Conservation (phyloP, 2,888 invertebrate genomes). For the Eristalinus aeneus region DNA sequence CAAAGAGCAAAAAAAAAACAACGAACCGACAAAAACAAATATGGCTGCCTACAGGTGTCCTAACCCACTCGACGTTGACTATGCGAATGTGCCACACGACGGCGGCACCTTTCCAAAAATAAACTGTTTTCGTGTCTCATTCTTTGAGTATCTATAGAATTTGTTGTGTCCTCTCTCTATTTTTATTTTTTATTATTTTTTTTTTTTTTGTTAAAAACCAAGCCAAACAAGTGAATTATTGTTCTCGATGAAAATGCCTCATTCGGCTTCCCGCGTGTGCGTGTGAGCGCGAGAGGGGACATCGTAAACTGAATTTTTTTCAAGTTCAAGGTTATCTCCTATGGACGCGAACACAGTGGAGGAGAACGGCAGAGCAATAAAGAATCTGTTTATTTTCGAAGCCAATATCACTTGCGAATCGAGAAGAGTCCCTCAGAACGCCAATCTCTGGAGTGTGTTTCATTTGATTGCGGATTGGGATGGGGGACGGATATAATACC, state of each 20-base stretch:
- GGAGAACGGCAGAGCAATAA: not conserved
- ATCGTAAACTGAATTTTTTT: slow-evolving; percentile 4
- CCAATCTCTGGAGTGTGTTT: not conserved
- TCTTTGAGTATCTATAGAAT: not conserved
- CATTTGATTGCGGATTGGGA: not conserved
- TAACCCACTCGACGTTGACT: not conserved
- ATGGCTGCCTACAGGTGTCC: not conserved
- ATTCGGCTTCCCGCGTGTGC: not conserved
- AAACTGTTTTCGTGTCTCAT: slow-evolving; percentile 2
- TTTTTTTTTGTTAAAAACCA: not conserved
- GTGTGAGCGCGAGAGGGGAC: not conserved
- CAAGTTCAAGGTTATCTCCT: slow-evolving; percentile 29
- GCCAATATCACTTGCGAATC: slow-evolving; percentile 5
- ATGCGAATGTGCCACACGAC: not conserved
- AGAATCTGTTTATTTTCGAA: slow-evolving; percentile 7
- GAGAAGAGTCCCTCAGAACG: not conserved
- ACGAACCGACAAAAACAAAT: not conserved
- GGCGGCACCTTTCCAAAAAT: not conserved
- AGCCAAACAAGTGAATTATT: slow-evolving; percentile 6
- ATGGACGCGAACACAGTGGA: not conserved
- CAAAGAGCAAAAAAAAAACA: not conserved
- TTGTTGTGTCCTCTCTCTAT: too few species aligned
- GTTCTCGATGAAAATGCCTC: slow-evolving; percentile 6
- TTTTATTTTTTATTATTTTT: not conserved
- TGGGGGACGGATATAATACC: not conserved